These are phyloP conservation scores for Epinotia brunnichana DNA, from an alignment of 2,888 invertebrate species.

Conservation along the genomic window DNA sequence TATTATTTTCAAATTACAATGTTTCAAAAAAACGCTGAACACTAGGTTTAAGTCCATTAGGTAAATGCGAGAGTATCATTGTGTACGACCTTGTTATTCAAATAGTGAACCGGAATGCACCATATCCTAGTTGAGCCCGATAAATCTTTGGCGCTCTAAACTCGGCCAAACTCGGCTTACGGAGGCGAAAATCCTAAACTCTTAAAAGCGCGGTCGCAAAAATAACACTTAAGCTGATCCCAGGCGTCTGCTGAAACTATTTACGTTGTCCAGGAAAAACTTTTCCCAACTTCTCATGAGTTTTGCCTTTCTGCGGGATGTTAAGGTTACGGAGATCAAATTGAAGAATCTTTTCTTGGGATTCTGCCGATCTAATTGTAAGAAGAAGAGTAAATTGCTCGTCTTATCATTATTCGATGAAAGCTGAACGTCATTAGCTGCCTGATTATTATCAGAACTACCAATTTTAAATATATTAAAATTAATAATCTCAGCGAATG, in stretches of 20 bases:
- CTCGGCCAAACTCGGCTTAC: slow-evolving; percentile 41
- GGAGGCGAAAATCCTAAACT: slow-evolving; percentile 41
- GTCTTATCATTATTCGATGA: neutral
- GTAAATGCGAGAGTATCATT: slow-evolving; percentile 12
- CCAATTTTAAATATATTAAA: slow-evolving; percentile 8
- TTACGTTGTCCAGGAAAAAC: slow-evolving; percentile 41
- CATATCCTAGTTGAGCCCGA: slow-evolving; percentile 37
- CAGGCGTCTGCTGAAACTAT: slow-evolving; percentile 39
- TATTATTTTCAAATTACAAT: too few relatives aligned
- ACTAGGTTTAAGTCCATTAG: slow-evolving; percentile 5
- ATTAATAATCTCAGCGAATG: slow-evolving; percentile 26
- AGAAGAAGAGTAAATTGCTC: neutral
- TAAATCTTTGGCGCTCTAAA: slow-evolving; percentile 42
- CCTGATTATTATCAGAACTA: neutral
- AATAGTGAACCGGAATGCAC: slow-evolving; percentile 29
- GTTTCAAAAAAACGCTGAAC: neutral
- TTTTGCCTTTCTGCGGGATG: slow-evolving; percentile 30
- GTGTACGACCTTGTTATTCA: slow-evolving; percentile 30
- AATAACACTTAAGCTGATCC: slow-evolving; percentile 44
- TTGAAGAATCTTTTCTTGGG: slow-evolving; percentile 24
- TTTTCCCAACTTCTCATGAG: slow-evolving; percentile 38
- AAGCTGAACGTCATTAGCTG: neutral
- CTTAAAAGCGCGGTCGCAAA: slow-evolving; percentile 43
- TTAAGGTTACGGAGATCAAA: slow-evolving; percentile 28
- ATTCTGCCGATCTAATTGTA: neutral